These are phyloP conservation scores for Loris lydekkerianus DNA, from an alignment of 2,797 vertebrate species.

Conservation along the genomic window DNA sequence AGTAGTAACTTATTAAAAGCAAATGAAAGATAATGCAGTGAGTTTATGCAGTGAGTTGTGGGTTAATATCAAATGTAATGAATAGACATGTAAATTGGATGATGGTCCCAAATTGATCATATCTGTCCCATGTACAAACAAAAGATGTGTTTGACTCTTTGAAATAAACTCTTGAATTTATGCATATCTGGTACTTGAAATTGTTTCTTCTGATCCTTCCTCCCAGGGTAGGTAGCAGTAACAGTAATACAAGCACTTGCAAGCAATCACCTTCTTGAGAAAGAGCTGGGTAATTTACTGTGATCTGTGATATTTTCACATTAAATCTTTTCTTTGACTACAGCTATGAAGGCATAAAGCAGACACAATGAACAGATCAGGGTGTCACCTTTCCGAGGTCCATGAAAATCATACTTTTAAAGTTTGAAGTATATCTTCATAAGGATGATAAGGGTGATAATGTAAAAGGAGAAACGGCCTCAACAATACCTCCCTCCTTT, in stretches of 20 bases:
- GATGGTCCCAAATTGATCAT: not conserved
- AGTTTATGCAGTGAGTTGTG: not conserved
- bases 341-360: not conserved
- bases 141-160: not conserved
- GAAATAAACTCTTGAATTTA: not conserved
- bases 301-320: not conserved
- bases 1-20: not conserved
- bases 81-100: not conserved
- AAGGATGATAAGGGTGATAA: not conserved
- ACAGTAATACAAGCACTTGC: not conserved
- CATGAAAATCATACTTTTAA: not conserved
- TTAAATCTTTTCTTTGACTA: not conserved
- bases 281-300: not conserved
- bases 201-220: not conserved
- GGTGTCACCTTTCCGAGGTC: not conserved
- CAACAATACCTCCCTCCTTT: too few species aligned
- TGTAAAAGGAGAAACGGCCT: too few species aligned
- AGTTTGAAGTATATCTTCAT: not conserved
- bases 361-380: not conserved
- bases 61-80: not conserved
- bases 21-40: not conserved
- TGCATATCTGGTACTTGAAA: not conserved
- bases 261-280: not conserved
- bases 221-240: not conserved
- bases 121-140: not conserved